These are phyloP conservation scores for Drosophila nr. medialis DNA, from an alignment of 2,888 invertebrate genomes.

Conservation along the genomic window DNA sequence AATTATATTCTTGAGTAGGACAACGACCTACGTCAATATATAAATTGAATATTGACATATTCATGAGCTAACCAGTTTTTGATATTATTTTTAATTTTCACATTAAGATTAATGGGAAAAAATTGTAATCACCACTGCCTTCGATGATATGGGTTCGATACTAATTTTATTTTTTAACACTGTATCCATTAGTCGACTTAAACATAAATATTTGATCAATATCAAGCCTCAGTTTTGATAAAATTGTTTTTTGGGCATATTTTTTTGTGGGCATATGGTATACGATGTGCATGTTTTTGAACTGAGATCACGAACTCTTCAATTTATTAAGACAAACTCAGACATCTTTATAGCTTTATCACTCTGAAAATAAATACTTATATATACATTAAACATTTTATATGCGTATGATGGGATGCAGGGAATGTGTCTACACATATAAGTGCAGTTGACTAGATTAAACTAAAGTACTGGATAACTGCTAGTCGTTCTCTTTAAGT, in stretches of 20 bases:
- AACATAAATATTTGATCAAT: neutral
- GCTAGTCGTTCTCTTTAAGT: neutral
- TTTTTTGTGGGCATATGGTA: neutral
- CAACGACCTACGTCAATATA: conserved; percentile 2
- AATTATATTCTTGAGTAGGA: neutral
- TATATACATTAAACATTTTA: neutral
- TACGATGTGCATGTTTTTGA: neutral
- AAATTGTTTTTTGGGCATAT: neutral
- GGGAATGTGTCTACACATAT: neutral
- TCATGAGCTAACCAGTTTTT: neutral
- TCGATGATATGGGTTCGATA: neutral
- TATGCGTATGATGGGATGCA: neutral
- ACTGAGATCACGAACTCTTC: neutral
- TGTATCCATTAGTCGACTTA: neutral
- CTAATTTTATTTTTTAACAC: neutral
- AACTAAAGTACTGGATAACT: neutral
- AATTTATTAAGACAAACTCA: neutral
- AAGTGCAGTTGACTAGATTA: neutral
- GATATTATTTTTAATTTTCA: too few species aligned
- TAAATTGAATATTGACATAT: neutral
- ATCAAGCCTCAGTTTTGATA: neutral
- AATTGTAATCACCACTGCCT: neutral
- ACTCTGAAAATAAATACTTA: neutral
- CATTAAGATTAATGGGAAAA: neutral
- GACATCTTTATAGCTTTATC: neutral